Evolutionary conservation across 2,113 vertebrate species (phyloP).

Genomic region (Empidonax traillii): DNA sequence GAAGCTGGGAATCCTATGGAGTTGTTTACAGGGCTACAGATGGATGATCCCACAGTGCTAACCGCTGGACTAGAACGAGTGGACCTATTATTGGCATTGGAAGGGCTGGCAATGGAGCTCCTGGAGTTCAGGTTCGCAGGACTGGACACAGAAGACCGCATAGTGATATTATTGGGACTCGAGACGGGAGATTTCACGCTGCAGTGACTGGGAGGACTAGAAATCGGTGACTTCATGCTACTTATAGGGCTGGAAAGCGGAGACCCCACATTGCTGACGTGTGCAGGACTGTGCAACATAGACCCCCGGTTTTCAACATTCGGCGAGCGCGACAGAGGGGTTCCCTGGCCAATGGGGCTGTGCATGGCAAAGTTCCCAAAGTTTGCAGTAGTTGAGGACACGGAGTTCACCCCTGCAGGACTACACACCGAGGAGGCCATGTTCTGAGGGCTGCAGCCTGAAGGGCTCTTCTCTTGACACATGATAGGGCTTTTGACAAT

Average conservation of each 20-base stretch:
- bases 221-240: slow-evolving; percentile 95
- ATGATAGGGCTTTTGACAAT: slow-evolving; percentile 74
- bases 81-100: slow-evolving; percentile 81
- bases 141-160: slow-evolving; percentile 88
- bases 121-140: slow-evolving; percentile 84
- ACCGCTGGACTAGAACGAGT: slow-evolving; percentile 78
- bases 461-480: slow-evolving; percentile 79
- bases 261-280: slow-evolving; percentile 87
- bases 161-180: slow-evolving; percentile 81
- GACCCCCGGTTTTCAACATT: slow-evolving; percentile 84
- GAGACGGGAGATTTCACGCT: slow-evolving; percentile 92
- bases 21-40: slow-evolving; percentile 77
- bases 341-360: slow-evolving; percentile 85
- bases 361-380: slow-evolving; percentile 82
- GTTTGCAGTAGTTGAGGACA: slow-evolving; percentile 89
- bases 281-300: slow-evolving; percentile 88
- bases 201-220: slow-evolving; percentile 93
- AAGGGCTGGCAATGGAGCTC: slow-evolving; percentile 91
- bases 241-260: slow-evolving; percentile 91
- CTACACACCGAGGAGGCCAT: slow-evolving; percentile 79
- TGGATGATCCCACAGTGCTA: slow-evolving; percentile 77
- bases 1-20: slow-evolving; percentile 71
- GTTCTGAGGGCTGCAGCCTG: slow-evolving; percentile 86
- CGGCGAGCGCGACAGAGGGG: slow-evolving; percentile 77
- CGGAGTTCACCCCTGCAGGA: slow-evolving; percentile 84